phyloP scores from a whole-genome alignment of 2,888 invertebrate species.

The Hirtodrosophila trivittata region DNA sequence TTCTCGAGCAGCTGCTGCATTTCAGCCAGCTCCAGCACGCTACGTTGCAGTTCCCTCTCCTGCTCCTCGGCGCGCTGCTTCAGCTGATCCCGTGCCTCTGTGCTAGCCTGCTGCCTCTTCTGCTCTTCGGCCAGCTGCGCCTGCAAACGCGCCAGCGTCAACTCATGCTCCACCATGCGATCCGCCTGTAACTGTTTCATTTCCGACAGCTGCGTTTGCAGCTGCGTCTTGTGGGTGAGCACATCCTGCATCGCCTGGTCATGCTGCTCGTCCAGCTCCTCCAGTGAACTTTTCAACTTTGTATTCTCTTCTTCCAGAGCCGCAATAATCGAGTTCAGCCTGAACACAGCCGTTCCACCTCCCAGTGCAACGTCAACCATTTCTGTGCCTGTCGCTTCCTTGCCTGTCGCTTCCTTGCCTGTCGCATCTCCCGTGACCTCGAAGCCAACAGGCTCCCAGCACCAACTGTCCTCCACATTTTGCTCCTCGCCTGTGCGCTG shows the following conservation, averaged over 20 bases:
- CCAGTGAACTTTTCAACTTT: conserved; percentile 85
- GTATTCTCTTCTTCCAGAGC: conserved; percentile 84
- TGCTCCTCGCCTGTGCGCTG: conserved; percentile 68
- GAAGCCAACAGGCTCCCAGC: conserved; percentile 82
- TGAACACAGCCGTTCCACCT: conserved; percentile 28
- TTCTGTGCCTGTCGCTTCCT: conserved; percentile 1
- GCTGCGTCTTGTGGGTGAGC: conserved; percentile 85
- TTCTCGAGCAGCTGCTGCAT: conserved; percentile 77
- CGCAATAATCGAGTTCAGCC: conserved; percentile 84
- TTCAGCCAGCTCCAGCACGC: conserved; percentile 69
- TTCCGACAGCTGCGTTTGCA: conserved; percentile 85
- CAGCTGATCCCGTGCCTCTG: conserved; percentile 59
- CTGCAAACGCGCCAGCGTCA: conserved; percentile 66
- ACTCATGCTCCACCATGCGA: conserved; percentile 70
- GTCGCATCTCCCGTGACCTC: conserved; percentile 38
- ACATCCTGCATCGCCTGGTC: conserved; percentile 88
- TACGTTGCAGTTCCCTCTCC: conserved; percentile 69
- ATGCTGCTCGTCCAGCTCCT: conserved; percentile 90
- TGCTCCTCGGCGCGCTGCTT: conserved; percentile 69
- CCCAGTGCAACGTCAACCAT: conserved; percentile 58
- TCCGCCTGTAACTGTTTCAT: conserved; percentile 79
- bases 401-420: neutral
- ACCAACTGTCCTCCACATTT: conserved; percentile 83
- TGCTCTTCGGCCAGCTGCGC: conserved; percentile 54
- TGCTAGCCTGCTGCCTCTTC: conserved; percentile 42